These are phyloP conservation scores for Apteryx owenii DNA, from an alignment of 2,113 vertebrate genomes.

Conservation along the genomic window DNA sequence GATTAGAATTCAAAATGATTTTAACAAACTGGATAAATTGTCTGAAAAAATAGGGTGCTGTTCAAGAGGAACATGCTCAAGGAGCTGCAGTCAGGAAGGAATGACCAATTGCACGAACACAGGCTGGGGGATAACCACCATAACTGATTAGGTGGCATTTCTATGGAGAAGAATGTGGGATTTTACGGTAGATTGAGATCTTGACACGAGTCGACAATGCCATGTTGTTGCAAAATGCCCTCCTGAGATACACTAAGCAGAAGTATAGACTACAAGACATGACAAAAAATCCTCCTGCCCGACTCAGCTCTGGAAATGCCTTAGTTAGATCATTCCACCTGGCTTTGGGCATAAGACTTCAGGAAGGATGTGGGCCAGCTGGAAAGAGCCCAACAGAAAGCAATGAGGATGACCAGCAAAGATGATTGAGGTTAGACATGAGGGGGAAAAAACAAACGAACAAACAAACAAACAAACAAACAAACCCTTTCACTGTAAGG, in stretches of 20 bases:
- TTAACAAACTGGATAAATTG: neutral
- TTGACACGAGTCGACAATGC: neutral
- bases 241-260: neutral
- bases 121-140: neutral
- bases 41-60: neutral
- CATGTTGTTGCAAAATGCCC: neutral
- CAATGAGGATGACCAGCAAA: neutral
- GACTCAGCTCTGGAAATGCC: neutral
- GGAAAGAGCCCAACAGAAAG: neutral
- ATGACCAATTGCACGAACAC: neutral
- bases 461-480: too few relatives aligned
- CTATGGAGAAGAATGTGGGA: neutral
- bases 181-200: neutral
- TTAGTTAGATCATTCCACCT: neutral
- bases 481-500: neutral
- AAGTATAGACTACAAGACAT: neutral
- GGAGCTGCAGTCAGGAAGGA: neutral
- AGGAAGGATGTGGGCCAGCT: neutral
- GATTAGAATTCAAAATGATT: slow-evolving; percentile 29
- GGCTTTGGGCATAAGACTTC: neutral
- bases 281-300: neutral
- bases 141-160: neutral
- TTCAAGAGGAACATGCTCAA: neutral
- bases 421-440: neutral
- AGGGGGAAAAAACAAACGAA: neutral